Percentiles rank a stretch among this genome's conserved stretches.
Conservation (phyloP, 2,113 vertebrate species). For the Rostratula benghalensis region DNA sequence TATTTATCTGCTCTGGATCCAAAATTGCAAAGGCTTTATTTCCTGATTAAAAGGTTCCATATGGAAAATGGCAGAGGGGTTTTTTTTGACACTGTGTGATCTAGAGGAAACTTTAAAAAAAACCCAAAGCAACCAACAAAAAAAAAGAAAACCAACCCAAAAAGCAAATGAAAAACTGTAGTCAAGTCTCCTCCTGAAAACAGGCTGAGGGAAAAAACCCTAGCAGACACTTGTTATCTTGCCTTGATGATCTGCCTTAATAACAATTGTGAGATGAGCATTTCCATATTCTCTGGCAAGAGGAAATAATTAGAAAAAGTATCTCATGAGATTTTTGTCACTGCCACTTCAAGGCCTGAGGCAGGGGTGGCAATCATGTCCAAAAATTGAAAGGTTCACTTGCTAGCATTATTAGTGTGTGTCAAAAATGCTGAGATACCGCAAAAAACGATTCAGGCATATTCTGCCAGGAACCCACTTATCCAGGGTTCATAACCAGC, state of each 20-base stretch:
- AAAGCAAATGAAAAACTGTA: accelerated
- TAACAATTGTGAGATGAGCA: not conserved
- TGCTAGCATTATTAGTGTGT: not conserved
- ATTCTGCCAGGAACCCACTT: constrained; percentile 10
- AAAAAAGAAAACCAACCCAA: not conserved
- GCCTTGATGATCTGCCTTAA: not conserved
- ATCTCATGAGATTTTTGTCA: not conserved
- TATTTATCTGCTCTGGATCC: not conserved
- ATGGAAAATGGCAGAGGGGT: not conserved
- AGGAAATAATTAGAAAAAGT: not conserved
- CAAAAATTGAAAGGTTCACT: not conserved
- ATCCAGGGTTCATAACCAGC: not conserved
- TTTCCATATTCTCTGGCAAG: not conserved
- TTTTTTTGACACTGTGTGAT: not conserved
- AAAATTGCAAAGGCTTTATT: not conserved
- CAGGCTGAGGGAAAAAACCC: not conserved
- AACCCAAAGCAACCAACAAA: not conserved
- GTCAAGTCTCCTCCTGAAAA: not conserved
- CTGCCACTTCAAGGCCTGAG: not conserved
- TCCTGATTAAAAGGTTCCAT: not conserved
- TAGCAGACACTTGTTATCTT: not conserved
- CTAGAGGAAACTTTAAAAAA: not conserved
- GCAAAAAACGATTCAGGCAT: not conserved
- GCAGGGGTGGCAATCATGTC: not conserved
- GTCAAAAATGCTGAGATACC: not conserved